Conservation (phyloP, 2,797 vertebrate genomes). For the Mionectes olivaceus region DNA sequence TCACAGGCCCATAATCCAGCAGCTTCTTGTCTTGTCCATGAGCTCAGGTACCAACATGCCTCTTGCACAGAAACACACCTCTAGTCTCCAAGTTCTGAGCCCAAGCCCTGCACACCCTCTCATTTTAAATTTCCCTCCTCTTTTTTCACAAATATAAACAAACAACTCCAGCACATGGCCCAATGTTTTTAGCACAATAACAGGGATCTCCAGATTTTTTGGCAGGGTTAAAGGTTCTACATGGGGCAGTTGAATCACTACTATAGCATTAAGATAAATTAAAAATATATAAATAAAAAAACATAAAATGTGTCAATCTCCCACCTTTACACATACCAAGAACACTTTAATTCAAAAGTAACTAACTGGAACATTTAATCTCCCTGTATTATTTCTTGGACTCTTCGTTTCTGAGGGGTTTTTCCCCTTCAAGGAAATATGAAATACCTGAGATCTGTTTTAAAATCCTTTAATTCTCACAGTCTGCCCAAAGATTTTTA, state of each 20-base stretch:
- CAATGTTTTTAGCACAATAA: background rate
- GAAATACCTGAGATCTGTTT: rapidly evolving
- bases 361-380: background rate
- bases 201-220: background rate
- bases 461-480: background rate
- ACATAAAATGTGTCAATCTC: background rate
- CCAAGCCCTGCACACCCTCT: background rate
- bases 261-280: background rate
- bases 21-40: rapidly evolving
- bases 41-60: background rate
- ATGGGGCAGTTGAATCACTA: background rate
- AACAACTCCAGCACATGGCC: background rate
- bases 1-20: background rate
- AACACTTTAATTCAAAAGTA: background rate
- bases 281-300: background rate
- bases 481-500: background rate
- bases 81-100: background rate
- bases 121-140: background rate
- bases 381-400: background rate
- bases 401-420: background rate
- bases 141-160: background rate
- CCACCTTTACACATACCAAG: background rate
- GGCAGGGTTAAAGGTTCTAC: background rate
- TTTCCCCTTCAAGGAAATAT: background rate
- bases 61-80: background rate